Base-by-base conservation (phyloP, 2,888 invertebrate genomes). In the Venustoraphidia nigricollis region DNA sequence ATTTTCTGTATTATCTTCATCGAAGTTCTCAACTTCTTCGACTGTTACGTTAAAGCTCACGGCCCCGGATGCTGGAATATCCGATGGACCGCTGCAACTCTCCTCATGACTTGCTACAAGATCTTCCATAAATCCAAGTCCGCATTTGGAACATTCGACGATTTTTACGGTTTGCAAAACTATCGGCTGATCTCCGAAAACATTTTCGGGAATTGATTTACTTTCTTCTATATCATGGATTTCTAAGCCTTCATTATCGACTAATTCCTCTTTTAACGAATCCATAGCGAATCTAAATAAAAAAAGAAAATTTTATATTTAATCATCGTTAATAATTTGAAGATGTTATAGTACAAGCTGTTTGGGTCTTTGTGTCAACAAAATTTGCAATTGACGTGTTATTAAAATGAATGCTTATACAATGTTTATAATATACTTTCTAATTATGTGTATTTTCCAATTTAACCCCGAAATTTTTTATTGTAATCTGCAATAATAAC, bases 121-220 rank as follows among this genome's bases (percentile, higher is more conserved):
- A 27, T 27, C 27, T 27, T 27, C 27, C 27, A 27, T 27, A 27
- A 27, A 27, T 6, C 27, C 27, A 6, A 27, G 27, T 27, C 27
- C 27, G 34, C 47, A 47, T n/a, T 27, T 34, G 2, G 47, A 34
- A 37, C 47, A 47, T 47, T 47, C 46, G 5, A 51, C 46, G 38
- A 47, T 47, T 42, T 47, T 47, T n/a, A 42, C 47, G 11, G 42
- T 39, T 49, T 65, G 62, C 65, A 48, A 64, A 62, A 36, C 54
- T 53, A 37, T 56, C 56, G 27, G 52, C 55, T 57, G 64, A 46
- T 38, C 55, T 38, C 8, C 38, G 8, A 13, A n/a, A 38, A 38
- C 38, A n/a, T 48, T 52, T 17, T 53, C 53, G n/a, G 58, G 57
- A 43, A 57, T 57, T 35, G 55, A 50, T 49, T 57, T 64, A 46